Evolutionary conservation across 2,113 vertebrate species (phyloP).

Genomic region (Oriolus oriolus): DNA sequence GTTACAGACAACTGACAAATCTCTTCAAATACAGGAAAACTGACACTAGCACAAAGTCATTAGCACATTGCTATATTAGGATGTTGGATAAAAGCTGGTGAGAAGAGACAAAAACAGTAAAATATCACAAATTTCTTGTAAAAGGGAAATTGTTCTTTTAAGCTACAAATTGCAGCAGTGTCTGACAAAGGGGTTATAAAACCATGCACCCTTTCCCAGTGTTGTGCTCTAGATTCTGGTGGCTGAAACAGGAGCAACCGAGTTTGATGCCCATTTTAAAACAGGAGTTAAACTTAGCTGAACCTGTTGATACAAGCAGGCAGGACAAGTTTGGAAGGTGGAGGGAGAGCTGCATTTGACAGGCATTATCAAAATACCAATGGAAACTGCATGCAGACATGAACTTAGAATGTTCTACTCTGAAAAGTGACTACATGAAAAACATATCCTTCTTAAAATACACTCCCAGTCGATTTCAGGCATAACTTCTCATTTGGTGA

Average conservation of each 20-base stretch:
- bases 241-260: not conserved
- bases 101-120: not conserved
- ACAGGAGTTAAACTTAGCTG: conserved; percentile 34
- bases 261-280: conserved; percentile 32
- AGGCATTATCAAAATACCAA: conserved; percentile 57
- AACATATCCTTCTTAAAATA: not conserved
- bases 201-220: conserved; percentile 55
- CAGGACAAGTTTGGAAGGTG: conserved; percentile 36
- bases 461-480: not conserved
- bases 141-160: conserved; percentile 21
- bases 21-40: not conserved
- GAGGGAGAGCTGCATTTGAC: conserved; percentile 48
- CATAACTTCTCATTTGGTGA: not conserved
- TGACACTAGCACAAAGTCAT: not conserved
- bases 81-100: not conserved
- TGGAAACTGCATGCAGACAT: conserved; percentile 42
- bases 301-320: conserved; percentile 52
- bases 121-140: not conserved
- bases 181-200: conserved; percentile 68
- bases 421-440: conserved; percentile 33
- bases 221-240: conserved; percentile 5
- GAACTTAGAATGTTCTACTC: conserved; percentile 48
- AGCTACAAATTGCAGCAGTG: conserved; percentile 38
- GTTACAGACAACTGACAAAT: conserved; percentile 9
- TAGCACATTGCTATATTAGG: not conserved